These are phyloP conservation scores for Chelonoidis abingdonii DNA, from an alignment of 2,113 vertebrate species.

Conservation along the genomic window DNA sequence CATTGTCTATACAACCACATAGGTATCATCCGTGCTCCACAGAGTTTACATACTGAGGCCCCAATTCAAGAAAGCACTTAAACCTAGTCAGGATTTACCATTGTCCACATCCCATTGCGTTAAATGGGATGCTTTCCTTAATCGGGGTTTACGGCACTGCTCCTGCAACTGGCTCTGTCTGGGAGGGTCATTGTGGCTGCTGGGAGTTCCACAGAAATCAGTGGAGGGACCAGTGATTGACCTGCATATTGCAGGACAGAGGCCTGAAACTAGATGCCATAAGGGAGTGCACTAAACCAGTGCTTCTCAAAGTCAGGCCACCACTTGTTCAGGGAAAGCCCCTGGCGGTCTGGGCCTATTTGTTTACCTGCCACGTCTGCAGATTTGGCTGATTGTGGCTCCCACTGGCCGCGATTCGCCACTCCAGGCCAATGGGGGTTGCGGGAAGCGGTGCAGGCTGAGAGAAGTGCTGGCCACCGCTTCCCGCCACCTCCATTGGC, in stretches of 20 bases:
- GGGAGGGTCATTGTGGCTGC: neutral
- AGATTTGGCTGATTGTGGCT: too few species aligned
- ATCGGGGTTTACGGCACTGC: neutral
- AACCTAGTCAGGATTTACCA: neutral
- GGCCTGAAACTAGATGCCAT: accelerated
- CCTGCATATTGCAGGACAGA: neutral
- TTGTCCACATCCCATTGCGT: neutral
- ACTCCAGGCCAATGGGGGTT: too few species aligned
- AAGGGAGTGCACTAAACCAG: neutral
- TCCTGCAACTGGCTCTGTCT: neutral
- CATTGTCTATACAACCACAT: accelerated
- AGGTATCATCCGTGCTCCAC: accelerated
- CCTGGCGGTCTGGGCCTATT: too few species aligned
- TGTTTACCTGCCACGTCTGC: too few species aligned
- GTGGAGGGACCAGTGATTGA: neutral
- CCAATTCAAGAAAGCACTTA: neutral
- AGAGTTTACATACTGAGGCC: neutral
- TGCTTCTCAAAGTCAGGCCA: too few species aligned
- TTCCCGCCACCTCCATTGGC: too few species aligned
- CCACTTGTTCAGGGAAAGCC: too few species aligned
- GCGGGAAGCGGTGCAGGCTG: too few species aligned
- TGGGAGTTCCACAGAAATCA: neutral
- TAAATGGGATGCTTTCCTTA: neutral
- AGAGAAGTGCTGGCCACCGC: too few species aligned
- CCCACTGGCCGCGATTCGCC: too few species aligned